Base-by-base conservation (phyloP, 2,888 invertebrate genomes). In the Cataglyphis albicans region DNA sequence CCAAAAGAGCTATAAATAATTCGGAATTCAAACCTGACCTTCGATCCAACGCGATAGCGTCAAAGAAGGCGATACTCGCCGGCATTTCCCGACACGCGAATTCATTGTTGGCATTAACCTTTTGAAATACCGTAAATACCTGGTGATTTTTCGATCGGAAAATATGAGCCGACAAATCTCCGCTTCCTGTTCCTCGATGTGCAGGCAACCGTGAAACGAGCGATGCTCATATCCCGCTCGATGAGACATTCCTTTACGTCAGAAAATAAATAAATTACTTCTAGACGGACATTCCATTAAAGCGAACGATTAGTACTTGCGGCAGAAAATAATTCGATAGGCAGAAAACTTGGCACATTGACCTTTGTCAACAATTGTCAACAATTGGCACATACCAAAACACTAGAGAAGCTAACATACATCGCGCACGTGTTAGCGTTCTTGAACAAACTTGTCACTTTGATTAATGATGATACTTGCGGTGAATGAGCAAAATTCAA, bases 281-380 rank as follows among this genome's bases (percentile, higher is more conserved):
- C 12, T 25, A 21, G 44, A 48, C 48, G 59, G 18, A 32, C 44
- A 44, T 80, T 48, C 25, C 32, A 44, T 59, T 41, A 55, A 32
- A 18, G 9, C 18, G 41, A 57, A 55, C 41, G 21, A 70, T 59
- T 67, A 59, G 44, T 61, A 41, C 41, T n/a, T 35, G 67, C n/a
- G 78, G 68, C 59, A 38, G 78, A 72, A 70, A 72, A 80, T 72
- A 21, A 80, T 61, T 59, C 59, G 59, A 44, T 72, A 35, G 59
- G 12, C 72, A 10, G 7, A 59, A 59, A 70, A 78, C 70, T 78
- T 70, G 21, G 38, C 32, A 57, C 68, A 61, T 15, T 52, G 68
- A 48, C 85, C 82, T 87, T 87, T 83, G 87, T 81, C 85, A 80
- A 78, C 70, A 83, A 84, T 88, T 85, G 88, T 85, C 88, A 84